Conservation (phyloP, 2,888 invertebrate genomes). For the Anoplius nigerrimus region DNA sequence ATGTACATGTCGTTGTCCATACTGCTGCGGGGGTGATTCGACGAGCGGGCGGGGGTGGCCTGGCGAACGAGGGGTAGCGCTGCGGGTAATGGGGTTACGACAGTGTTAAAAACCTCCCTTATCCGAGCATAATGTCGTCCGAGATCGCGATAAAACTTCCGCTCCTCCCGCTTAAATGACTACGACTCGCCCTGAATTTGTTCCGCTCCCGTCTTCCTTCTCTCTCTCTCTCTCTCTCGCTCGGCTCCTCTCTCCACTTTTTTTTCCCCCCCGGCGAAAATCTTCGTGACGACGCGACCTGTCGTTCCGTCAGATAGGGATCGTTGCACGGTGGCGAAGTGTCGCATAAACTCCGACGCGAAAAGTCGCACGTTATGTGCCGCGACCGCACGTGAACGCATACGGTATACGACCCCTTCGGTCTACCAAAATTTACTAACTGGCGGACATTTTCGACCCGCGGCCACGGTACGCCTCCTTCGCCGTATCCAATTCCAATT, state of each 20-base stretch:
- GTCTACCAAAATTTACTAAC: no score
- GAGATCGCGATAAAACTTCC: slow-evolving; percentile 55
- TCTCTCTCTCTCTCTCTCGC: no score
- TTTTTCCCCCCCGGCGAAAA: slow-evolving; percentile 8
- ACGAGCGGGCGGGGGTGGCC: not conserved
- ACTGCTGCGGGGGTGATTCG: slow-evolving; percentile 12
- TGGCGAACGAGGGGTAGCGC: slow-evolving; percentile 35
- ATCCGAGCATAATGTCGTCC: slow-evolving; percentile 53
- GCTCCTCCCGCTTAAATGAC: slow-evolving; percentile 42
- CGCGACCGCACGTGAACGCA: slow-evolving; percentile 10
- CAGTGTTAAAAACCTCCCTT: slow-evolving; percentile 58
- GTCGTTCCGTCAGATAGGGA: slow-evolving; percentile 18
- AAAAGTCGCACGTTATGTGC: slow-evolving; percentile 4
- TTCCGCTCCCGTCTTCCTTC: slow-evolving; percentile 31
- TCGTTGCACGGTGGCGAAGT: slow-evolving; percentile 5
- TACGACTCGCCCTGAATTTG: slow-evolving; percentile 39
- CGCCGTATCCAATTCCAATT: no score
- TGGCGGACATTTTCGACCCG: no score
- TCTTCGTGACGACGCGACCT: no score
- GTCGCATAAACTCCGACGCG: not conserved
- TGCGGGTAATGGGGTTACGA: slow-evolving; percentile 58
- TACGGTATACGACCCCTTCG: no score
- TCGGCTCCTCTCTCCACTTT: no score
- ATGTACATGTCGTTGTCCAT: slow-evolving; percentile 30
- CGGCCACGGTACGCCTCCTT: not conserved